These are phyloP conservation scores for Serilophus lunatus DNA, from an alignment of 2,113 vertebrate species.

Conservation along the genomic window DNA sequence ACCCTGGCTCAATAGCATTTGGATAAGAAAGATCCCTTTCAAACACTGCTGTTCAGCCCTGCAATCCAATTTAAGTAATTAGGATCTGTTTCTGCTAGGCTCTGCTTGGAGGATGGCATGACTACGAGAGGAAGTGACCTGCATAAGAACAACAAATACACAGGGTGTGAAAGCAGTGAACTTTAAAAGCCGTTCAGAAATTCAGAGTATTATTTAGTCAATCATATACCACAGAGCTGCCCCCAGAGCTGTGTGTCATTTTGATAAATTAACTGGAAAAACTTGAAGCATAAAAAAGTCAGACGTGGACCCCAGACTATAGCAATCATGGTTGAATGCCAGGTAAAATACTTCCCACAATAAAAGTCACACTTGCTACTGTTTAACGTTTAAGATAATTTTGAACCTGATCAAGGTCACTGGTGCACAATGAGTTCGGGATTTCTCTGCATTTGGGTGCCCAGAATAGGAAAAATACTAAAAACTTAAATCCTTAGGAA, in stretches of 20 bases:
- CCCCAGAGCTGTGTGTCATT: constrained; percentile 56
- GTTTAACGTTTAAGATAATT: constrained; percentile 66
- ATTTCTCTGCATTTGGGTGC: neutral
- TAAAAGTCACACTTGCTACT: constrained; percentile 57
- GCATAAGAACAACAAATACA: constrained; percentile 27
- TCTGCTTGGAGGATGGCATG: neutral
- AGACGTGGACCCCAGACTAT: constrained; percentile 10
- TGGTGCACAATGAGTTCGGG: neutral
- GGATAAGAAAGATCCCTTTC: neutral
- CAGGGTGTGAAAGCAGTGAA: constrained; percentile 59
- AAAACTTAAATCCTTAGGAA: neutral
- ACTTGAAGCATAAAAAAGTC: constrained; percentile 50
- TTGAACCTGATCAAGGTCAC: constrained; percentile 71
- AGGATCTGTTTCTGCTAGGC: neutral
- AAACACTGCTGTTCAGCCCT: neutral
- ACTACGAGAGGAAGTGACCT: neutral
- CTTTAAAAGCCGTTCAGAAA: constrained; percentile 48
- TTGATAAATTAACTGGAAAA: constrained; percentile 72
- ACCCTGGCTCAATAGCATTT: neutral
- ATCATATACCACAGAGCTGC: constrained; percentile 68
- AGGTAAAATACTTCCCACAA: constrained; percentile 51
- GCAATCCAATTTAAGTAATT: neutral
- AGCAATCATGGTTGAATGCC: constrained; percentile 42
- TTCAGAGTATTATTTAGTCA: constrained; percentile 65
- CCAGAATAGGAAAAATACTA: neutral